Base-by-base conservation (phyloP, 2,888 invertebrate species). In the Drymonia ruficornis region DNA sequence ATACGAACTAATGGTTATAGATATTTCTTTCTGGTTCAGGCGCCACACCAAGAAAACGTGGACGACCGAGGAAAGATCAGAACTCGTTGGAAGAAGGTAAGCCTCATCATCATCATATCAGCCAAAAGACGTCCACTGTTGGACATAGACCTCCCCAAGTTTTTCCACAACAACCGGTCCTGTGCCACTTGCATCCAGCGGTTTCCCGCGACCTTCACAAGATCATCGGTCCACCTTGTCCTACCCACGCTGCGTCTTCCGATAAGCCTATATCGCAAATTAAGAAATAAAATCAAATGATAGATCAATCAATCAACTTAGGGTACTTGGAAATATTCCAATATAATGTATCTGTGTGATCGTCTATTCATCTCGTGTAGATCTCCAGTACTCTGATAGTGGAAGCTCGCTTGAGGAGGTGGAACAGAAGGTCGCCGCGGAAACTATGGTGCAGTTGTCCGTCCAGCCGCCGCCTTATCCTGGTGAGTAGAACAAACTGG, bases 81-180 rank as follows among this genome's bases (percentile, higher is more conserved):
- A 95, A 96, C 82, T 95, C 95, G 68, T 91, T 96, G 69, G 96
- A 95, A 87, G 96, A 96, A 93, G 96, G 96, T 96, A 91, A 84
- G 82, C 54, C 16, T 1, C 43, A 18, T 46, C 52, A 44, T 19
- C 52, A 31, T 36, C n/a, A n/a, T n/a, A n/a, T n/a, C n/a, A n/a
- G n/a, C n/a, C n/a, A n/a, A n/a, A n/a, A n/a, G n/a, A n/a, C n/a
- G n/a, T n/a, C n/a, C n/a, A n/a, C n/a, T n/a, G n/a, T n/a, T n/a
- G n/a, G n/a, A n/a, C n/a, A n/a, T n/a, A n/a, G n/a, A n/a, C n/a
- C n/a, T n/a, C n/a, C n/a, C n/a, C n/a, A n/a, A n/a, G n/a, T n/a
- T n/a, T n/a, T n/a, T n/a, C n/a, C n/a, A n/a, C n/a, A n/a, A n/a
- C n/a, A n/a, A n/a, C n/a, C n/a, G n/a, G n/a, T n/a, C n/a, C n/a